Evolutionary conservation across 1,140 invertebrate genomes (phyloP).

Genomic region (Callitettix versicolor): DNA sequence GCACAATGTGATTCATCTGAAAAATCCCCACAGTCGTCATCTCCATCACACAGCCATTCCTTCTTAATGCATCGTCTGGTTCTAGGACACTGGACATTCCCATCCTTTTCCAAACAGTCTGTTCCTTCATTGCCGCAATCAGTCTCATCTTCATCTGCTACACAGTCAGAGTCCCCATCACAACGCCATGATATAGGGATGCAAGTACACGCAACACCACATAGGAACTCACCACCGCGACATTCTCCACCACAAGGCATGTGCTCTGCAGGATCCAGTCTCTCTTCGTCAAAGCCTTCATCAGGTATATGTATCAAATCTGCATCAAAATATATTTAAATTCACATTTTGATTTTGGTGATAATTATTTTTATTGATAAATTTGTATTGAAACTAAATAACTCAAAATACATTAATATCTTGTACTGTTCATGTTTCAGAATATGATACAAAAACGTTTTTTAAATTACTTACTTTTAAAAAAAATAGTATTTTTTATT

Average conservation of each 20-base stretch:
- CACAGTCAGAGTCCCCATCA: conserved; percentile 50
- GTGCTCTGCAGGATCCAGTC: too few relatives aligned
- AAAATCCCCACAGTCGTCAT: conserved; percentile 72
- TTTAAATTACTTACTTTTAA: too few relatives aligned
- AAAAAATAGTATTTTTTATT: too few relatives aligned
- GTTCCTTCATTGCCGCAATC: conserved; percentile 37
- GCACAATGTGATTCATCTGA: conserved; percentile 73
- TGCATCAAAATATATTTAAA: too few relatives aligned
- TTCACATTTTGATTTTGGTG: too few relatives aligned
- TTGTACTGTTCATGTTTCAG: too few relatives aligned
- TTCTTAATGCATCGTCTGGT: conserved; percentile 62
- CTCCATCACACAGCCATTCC: conserved; percentile 65
- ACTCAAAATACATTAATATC: too few relatives aligned
- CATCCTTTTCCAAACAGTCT: conserved; percentile 40
- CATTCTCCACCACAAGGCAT: conserved; percentile 37
- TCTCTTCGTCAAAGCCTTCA: too few relatives aligned
- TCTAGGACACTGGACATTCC: conserved; percentile 51
- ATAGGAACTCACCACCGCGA: conserved; percentile 39
- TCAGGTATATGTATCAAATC: too few relatives aligned
- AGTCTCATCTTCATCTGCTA: conserved; percentile 53
- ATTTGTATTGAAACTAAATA: too few relatives aligned
- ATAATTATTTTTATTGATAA: too few relatives aligned
- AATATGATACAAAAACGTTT: too few relatives aligned
- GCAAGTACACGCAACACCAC: conserved; percentile 47
- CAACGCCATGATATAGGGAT: conserved; percentile 45